Conservation (phyloP, 2,113 vertebrate species). For the Centropus unirufus region DNA sequence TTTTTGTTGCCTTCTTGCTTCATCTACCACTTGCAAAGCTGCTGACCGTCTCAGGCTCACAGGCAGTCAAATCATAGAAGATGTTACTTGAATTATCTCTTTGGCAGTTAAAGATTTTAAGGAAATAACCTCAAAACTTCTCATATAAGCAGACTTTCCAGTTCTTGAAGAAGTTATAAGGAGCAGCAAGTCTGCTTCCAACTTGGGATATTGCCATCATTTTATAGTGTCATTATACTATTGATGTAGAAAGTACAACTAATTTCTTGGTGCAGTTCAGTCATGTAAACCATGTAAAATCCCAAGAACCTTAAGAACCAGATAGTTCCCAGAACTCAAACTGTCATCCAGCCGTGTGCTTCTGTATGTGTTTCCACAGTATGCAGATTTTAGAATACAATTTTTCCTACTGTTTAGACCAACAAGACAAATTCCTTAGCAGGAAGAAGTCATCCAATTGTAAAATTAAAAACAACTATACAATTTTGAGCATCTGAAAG, state of each 20-base stretch:
- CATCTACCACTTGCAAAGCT: background rate
- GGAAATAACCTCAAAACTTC: background rate
- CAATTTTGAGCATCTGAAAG: background rate
- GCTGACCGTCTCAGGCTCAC: background rate
- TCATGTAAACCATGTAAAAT: background rate
- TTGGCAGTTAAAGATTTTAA: background rate
- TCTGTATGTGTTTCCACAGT: background rate
- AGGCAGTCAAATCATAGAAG: background rate
- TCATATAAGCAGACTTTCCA: background rate
- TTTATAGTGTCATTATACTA: background rate
- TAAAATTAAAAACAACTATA: background rate
- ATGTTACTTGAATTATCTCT: background rate
- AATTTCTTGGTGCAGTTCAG: background rate
- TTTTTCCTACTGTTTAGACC: background rate
- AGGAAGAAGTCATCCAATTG: background rate
- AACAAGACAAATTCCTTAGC: background rate
- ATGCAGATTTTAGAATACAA: background rate
- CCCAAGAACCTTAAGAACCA: background rate
- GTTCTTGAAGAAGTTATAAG: background rate
- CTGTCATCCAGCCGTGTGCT: background rate
- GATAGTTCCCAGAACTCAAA: background rate
- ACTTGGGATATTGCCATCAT: fast-evolving
- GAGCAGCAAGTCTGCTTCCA: background rate
- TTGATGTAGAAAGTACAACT: background rate
- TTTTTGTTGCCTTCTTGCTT: background rate